A percentile compares a stretch with the other conserved stretches of the same genome.
Conservation (phyloP, 2,113 vertebrate species). For the Thamnaconus septentrionalis region DNA sequence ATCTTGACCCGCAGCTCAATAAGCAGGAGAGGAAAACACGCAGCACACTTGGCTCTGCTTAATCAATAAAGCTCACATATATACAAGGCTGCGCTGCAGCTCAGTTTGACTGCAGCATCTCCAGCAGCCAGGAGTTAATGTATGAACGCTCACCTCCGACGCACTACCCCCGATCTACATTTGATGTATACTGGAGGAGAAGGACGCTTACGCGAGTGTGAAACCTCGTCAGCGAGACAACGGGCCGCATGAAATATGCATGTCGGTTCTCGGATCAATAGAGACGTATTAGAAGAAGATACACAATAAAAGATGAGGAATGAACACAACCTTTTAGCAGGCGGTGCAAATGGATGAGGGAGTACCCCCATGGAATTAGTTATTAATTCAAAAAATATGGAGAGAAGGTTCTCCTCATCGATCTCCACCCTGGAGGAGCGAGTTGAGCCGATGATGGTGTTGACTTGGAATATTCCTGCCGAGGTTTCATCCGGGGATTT, state of each 20-base stretch:
- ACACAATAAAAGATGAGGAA: constrained; percentile 30
- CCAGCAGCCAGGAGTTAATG: no score
- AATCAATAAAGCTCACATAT: constrained; percentile 9
- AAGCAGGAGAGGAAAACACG: not conserved
- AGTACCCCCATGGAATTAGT: constrained; percentile 24
- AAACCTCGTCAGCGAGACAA: constrained; percentile 23
- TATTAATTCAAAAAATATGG: constrained; percentile 17
- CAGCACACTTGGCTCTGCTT: not conserved
- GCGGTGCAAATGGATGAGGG: constrained; percentile 5
- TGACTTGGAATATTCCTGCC: no score
- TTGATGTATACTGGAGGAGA: constrained; percentile 16
- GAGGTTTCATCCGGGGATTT: no score
- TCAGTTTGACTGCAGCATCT: not conserved
- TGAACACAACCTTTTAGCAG: constrained; percentile 2
- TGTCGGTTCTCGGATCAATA: constrained; percentile 24
- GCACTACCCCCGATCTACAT: not conserved
- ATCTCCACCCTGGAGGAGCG: no score
- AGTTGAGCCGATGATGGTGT: no score
- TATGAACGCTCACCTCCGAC: no score
- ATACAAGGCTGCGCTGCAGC: not conserved
- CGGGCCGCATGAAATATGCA: constrained; percentile 31
- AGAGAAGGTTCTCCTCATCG: not conserved
- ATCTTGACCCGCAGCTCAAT: not conserved
- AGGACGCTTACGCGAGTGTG: constrained; percentile 25
- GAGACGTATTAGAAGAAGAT: constrained; percentile 36